Evolutionary conservation across 2,888 invertebrate species (phyloP).

Genomic region (Ochlodes sylvanus): DNA sequence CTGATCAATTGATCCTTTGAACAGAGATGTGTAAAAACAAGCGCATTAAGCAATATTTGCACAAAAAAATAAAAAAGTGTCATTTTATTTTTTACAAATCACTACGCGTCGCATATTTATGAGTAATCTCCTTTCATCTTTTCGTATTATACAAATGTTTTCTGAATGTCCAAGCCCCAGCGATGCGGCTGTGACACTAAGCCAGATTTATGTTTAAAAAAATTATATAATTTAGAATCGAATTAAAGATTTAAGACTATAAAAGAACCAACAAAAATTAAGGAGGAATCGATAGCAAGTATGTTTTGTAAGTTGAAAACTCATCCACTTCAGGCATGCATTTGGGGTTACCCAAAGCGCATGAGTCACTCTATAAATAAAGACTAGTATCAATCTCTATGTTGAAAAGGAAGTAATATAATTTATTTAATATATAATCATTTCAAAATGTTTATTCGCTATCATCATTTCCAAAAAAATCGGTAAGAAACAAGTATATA

Average conservation of each 20-base stretch:
- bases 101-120: conserved; percentile 54
- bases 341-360: not conserved
- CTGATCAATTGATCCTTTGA: too few relatives aligned
- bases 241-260: conserved; percentile 72
- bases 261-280: conserved; percentile 64
- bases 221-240: conserved; percentile 74
- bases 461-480: too few relatives aligned
- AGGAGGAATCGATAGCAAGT: conserved; percentile 23
- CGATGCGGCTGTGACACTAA: conserved; percentile 74
- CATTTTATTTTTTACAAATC: conserved; percentile 56
- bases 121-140: conserved; percentile 66
- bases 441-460: too few relatives aligned
- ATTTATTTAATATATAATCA: too few relatives aligned
- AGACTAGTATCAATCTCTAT: not conserved
- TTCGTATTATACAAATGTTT: conserved; percentile 75
- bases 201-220: conserved; percentile 74
- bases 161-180: conserved; percentile 65
- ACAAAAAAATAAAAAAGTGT: conserved; percentile 47
- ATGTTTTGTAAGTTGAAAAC: not conserved
- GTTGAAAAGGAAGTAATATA: too few relatives aligned
- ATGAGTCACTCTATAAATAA: conserved; percentile 1
- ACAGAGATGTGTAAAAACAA: not conserved
- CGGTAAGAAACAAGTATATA: too few relatives aligned
- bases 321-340: not conserved
- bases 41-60: conserved; percentile 29